Evolutionary conservation across 2,888 invertebrate species (phyloP).

Genomic region (Chrysomela aeneicollis): DNA sequence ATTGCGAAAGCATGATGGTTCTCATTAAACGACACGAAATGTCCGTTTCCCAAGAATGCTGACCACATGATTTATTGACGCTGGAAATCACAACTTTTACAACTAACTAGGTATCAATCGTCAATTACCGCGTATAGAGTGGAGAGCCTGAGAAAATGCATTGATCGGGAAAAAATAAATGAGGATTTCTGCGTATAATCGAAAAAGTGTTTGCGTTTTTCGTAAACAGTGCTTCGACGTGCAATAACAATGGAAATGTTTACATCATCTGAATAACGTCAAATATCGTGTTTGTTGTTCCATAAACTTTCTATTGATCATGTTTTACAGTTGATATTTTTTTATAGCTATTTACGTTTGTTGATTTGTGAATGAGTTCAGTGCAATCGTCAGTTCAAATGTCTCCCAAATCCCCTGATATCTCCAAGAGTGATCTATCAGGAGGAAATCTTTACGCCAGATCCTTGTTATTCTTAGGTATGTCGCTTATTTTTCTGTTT

Average conservation of each 20-base stretch:
- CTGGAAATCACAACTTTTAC: slow-evolving; percentile 39
- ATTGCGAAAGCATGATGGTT: slow-evolving; percentile 42
- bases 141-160: slow-evolving; percentile 35
- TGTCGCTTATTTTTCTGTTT: neutral
- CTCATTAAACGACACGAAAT: slow-evolving; percentile 42
- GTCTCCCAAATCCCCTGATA: slow-evolving; percentile 12
- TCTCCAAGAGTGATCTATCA: neutral
- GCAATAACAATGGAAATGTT: slow-evolving; percentile 30
- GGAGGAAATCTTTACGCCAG: neutral
- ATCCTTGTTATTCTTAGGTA: slow-evolving; percentile 12
- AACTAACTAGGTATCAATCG: slow-evolving; percentile 40
- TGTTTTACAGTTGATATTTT: neutral
- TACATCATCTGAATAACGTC: slow-evolving; percentile 33
- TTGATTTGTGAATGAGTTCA: neutral
- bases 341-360: neutral
- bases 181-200: slow-evolving; percentile 34
- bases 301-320: slow-evolving; percentile 15
- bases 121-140: slow-evolving; percentile 27
- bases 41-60: slow-evolving; percentile 45
- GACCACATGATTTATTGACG: slow-evolving; percentile 43
- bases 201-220: slow-evolving; percentile 23
- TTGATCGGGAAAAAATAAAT: slow-evolving; percentile 37
- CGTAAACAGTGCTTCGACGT: slow-evolving; percentile 19
- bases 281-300: slow-evolving; percentile 25
- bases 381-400: neutral